These are phyloP conservation scores for Hylaeus volcanicus DNA, from an alignment of 1,140 invertebrate genomes.

Conservation along the genomic window DNA sequence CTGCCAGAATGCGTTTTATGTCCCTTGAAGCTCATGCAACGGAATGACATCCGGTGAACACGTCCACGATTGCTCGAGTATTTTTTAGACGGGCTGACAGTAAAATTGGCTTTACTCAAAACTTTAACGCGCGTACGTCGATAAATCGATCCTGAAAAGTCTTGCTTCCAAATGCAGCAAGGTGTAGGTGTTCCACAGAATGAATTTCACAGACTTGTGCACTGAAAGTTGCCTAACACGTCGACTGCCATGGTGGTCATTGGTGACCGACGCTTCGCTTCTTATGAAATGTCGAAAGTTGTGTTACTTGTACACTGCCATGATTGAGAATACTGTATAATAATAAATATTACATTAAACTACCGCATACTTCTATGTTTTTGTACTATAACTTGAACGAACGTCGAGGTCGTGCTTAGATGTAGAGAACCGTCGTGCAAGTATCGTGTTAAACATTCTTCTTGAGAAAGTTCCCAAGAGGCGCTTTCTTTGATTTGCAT, in stretches of 20 bases:
- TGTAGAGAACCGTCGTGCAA: no score
- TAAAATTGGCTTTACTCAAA: neutral
- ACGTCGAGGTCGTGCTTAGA: no score
- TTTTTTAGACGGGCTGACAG: constrained; percentile 14
- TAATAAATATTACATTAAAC: no score
- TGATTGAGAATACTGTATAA: no score
- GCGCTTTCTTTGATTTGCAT: no score
- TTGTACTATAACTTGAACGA: no score
- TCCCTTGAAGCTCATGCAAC: constrained; percentile 6
- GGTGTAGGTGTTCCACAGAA: neutral
- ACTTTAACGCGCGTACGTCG: neutral
- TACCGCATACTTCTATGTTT: no score
- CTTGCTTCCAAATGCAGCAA: neutral
- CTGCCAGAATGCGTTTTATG: constrained; percentile 53
- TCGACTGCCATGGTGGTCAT: neutral
- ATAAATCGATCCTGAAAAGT: neutral
- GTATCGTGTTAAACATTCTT: no score
- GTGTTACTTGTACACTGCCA: no score
- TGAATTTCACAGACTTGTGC: neutral
- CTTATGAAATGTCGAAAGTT: no score
- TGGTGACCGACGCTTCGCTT: neutral
- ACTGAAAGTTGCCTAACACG: neutral
- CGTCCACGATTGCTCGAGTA: constrained; percentile 8
- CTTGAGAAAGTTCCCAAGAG: no score
- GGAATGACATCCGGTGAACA: constrained; percentile 27